phyloP scores from a whole-genome alignment of 53 echinoderm and acorn worm species.

The Holothuria leucospilota region DNA sequence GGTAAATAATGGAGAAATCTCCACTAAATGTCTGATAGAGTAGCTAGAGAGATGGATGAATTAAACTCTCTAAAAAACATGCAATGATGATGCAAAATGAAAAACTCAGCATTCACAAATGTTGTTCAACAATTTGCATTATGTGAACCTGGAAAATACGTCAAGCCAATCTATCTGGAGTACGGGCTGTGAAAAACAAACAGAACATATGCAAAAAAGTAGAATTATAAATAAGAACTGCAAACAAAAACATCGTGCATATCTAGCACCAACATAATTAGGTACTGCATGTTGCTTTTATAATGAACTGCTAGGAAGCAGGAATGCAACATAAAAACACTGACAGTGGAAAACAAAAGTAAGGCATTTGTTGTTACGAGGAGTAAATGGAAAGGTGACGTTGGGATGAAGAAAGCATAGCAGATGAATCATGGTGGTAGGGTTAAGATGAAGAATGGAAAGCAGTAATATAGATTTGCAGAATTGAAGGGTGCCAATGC shows the following conservation, averaged over 20 bases:
- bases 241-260: slow-evolving; percentile 15
- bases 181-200: slow-evolving; percentile 25
- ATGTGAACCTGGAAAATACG: slow-evolving; percentile 1
- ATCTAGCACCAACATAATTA: not conserved
- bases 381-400: not conserved
- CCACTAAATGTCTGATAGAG: too few relatives aligned
- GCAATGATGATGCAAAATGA: too few relatives aligned
- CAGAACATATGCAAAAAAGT: not conserved
- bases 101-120: too few relatives aligned
- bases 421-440: not conserved
- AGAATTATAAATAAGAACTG: not conserved
- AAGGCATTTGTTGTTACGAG: not conserved
- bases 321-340: not conserved
- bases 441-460: too few relatives aligned
- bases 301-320: not conserved
- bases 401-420: not conserved
- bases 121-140: too few relatives aligned
- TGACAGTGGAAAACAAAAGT: slow-evolving; percentile 35
- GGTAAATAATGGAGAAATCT: too few relatives aligned
- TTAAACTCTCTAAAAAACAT: too few relatives aligned
- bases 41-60: too few relatives aligned
- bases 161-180: slow-evolving; percentile 15
- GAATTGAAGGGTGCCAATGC: not conserved
- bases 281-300: not conserved
- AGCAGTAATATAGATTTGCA: not conserved